Conservation (phyloP, 53 echinoderm and acorn worm species). For the Temnopleurus reevesii region DNA sequence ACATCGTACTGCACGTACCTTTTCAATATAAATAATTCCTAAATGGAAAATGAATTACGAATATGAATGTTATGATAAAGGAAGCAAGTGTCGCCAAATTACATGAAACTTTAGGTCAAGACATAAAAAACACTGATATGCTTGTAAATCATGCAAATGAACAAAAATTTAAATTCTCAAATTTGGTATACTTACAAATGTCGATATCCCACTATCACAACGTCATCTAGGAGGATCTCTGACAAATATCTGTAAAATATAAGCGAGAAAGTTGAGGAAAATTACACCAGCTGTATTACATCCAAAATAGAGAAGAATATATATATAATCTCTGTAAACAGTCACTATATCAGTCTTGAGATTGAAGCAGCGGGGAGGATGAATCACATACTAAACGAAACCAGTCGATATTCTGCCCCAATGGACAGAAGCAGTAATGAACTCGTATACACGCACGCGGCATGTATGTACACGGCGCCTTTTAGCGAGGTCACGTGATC, state of each 20-base stretch:
- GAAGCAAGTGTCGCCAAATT: no score
- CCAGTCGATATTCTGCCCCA: neutral
- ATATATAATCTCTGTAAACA: neutral
- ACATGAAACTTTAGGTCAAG: no score
- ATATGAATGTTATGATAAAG: no score
- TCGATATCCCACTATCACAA: neutral
- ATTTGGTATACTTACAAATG: neutral
- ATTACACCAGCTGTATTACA: neutral
- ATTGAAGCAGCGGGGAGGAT: neutral
- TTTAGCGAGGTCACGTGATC: neutral
- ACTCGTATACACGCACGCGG: neutral
- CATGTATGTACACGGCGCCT: slow-evolving; percentile 11
- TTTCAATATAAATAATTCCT: no score
- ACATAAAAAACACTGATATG: no score
- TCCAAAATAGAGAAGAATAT: neutral
- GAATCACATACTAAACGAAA: neutral
- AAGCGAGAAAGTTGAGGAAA: neutral
- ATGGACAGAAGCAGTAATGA: slow-evolving; percentile 7
- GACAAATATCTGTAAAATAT: neutral
- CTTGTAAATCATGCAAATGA: neutral
- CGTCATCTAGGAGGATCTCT: slow-evolving; percentile 6
- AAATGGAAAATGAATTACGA: no score
- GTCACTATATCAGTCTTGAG: neutral
- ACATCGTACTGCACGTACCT: no score
- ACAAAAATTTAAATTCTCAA: neutral